phyloP scores from a whole-genome alignment of 2,797 vertebrate genomes.

The Halcyon chelicuti region DNA sequence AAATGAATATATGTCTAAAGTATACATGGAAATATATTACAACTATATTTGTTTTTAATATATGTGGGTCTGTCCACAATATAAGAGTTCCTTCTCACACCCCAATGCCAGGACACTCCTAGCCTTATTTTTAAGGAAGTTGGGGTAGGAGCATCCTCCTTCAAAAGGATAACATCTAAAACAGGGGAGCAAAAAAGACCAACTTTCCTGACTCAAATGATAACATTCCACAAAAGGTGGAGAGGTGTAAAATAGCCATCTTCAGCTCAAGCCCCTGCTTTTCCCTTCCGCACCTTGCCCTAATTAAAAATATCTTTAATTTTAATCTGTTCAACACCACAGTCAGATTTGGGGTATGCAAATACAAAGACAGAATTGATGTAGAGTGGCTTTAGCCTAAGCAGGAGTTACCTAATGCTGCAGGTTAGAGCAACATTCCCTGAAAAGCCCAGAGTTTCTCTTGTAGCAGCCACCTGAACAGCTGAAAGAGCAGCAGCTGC shows the following conservation, averaged over 20 bases:
- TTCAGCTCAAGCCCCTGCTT: neutral
- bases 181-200: neutral
- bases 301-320: neutral
- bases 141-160: neutral
- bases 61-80: neutral
- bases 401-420: neutral
- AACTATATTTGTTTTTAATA: neutral
- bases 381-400: neutral
- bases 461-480: neutral
- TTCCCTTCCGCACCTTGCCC: neutral
- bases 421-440: neutral
- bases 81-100: neutral
- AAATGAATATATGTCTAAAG: neutral
- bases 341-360: neutral
- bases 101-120: neutral
- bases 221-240: neutral
- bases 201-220: neutral
- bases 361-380: neutral
- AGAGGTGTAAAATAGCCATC: neutral
- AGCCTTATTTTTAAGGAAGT: neutral
- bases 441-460: neutral
- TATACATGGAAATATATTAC: neutral
- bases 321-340: neutral
- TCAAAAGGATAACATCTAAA: neutral
- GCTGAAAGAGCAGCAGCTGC: slow-evolving; percentile 16